Base-by-base conservation (phyloP, 2,113 vertebrate genomes). In the Cochlearius cochlearius region DNA sequence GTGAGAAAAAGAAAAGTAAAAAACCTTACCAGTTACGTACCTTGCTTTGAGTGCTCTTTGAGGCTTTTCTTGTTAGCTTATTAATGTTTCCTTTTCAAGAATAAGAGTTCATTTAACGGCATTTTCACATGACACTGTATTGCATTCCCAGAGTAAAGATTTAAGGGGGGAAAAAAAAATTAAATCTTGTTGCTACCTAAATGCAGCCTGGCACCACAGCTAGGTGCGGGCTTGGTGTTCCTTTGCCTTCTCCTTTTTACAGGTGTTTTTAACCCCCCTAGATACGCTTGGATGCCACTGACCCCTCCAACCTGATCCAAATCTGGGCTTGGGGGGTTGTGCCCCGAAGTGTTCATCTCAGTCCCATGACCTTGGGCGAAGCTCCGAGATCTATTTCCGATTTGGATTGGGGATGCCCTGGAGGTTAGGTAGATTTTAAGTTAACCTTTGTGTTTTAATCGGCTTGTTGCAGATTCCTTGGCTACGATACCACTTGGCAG, bases 21-120 rank as follows among this genome's bases (percentile, higher is more conserved):
- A 47, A 47, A 47, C 5, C 25, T 6, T 43, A 12, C 7, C 0
- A 0, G 7, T 50, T 86, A 34, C 9, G 2, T 60, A 52, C 30
- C 4, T 55, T 47, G 53, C 10, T 36, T 58, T 58, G 22, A 68
- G n/a, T 21, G 20, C 29, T 72, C 56, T 58, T 77, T 66, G 74
- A 59, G 38, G 39, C 15, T 63, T 50, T 41, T 45, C 13, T 50
- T 72, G n/a, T 39, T 60, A 2, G 13, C 81, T 67, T 47, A 16
- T 71, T 66, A 12, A 10, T 9, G 16, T 53, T 62, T 78, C 15
- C 14, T 55, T 75, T 60, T 80, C 39, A 69, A 18, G 27, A 23
- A 34, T 36, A 34, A 15, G 5, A 27, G 21, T 17, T 64, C 2
- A 30, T 59, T 55, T 32, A 59, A 50, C n/a, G 55, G 17, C 45